phyloP scores from a whole-genome alignment of 2,113 vertebrate genomes.

The Spheniscus mendiculus region DNA sequence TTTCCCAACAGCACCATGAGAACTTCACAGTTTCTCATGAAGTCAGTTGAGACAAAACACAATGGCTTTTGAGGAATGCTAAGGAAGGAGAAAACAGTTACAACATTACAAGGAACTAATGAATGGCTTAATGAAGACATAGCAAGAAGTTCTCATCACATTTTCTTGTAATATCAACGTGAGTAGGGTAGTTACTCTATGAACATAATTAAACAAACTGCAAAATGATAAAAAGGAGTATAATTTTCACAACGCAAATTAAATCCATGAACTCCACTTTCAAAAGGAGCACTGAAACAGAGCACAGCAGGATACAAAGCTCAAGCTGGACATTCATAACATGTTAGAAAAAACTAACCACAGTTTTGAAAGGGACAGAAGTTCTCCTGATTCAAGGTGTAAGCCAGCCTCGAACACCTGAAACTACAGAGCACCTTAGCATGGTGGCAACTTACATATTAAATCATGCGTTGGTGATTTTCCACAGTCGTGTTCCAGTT shows the following conservation, averaged over 20 bases:
- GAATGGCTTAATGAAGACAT: neutral
- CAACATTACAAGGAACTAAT: neutral
- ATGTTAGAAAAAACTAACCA: neutral
- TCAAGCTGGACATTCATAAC: neutral
- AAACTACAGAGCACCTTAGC: neutral
- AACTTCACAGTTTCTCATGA: slow-evolving; percentile 41
- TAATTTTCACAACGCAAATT: neutral
- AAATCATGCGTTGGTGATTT: neutral
- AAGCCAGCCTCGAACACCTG: neutral
- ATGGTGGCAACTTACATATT: neutral
- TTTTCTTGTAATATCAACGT: neutral
- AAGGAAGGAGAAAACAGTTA: neutral
- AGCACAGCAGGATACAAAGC: neutral
- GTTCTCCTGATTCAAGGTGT: neutral
- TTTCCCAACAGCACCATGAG: slow-evolving; percentile 22
- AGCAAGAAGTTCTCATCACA: neutral
- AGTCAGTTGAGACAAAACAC: neutral
- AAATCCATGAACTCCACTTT: neutral
- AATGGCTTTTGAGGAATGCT: slow-evolving; percentile 5
- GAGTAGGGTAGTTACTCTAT: neutral
- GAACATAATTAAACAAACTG: neutral
- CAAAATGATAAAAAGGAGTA: neutral
- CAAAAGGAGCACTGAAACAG: neutral
- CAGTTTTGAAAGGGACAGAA: neutral
- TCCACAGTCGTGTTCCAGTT: neutral